A percentile compares a stretch with the other conserved stretches of the same genome.
phyloP scores from a whole-genome alignment of 2,888 invertebrate species.

The Athalia circularis region DNA sequence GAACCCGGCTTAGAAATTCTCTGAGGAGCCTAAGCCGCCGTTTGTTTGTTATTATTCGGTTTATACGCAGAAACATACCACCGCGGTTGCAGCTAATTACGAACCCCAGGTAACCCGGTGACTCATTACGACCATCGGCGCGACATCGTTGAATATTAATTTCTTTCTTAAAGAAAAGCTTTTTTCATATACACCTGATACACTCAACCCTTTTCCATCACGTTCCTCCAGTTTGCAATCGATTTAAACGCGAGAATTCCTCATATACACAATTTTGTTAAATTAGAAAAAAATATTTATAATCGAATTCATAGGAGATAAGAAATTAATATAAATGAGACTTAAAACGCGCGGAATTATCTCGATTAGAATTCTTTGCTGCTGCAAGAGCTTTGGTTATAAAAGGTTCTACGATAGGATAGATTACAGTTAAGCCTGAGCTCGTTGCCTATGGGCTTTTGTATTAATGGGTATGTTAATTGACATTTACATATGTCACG shows the following conservation, averaged over 20 bases:
- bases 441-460: slow-evolving; percentile 18
- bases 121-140: slow-evolving; percentile 48
- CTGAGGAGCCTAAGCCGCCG: slow-evolving; percentile 20
- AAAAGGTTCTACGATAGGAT: not conserved
- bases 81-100: slow-evolving; percentile 67
- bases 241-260: too few species aligned
- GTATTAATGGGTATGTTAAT: slow-evolving; percentile 45
- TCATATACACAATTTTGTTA: not conserved
- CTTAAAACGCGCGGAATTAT: slow-evolving; percentile 37
- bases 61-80: slow-evolving; percentile 63
- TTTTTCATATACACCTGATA: too few species aligned
- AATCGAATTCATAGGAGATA: not conserved
- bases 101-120: slow-evolving; percentile 48
- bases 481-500: slow-evolving; percentile 45
- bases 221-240: too few species aligned
- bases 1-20: slow-evolving; percentile 25
- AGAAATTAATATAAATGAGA: not conserved
- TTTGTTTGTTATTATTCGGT: slow-evolving; percentile 57
- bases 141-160: slow-evolving; percentile 39
- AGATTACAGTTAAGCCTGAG: not conserved
- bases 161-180: slow-evolving; percentile 6
- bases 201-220: too few species aligned
- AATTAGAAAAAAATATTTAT: slow-evolving; percentile 10
- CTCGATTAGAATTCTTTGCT: slow-evolving; percentile 20
- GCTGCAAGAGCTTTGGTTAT: not conserved